Base-by-base conservation (phyloP, 2,888 invertebrate species). In the Tipula vernalis region DNA sequence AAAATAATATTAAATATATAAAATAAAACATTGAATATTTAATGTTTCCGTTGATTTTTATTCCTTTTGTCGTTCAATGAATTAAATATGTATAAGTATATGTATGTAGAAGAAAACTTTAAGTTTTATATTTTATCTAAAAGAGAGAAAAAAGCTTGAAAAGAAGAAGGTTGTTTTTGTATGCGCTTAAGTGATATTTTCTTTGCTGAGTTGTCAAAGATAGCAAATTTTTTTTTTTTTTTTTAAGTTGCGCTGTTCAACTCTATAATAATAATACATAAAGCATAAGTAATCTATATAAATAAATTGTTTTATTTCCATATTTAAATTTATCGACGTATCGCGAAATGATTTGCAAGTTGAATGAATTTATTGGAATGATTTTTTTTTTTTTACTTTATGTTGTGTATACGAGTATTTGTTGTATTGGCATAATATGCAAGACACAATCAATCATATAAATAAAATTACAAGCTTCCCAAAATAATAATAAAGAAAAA, bases 11-110 rank as follows among this genome's bases (percentile, higher is more conserved):
- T 51, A 51, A 51, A 71, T 28, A 71, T 57, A 57, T 57, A 57
- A 10, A 84, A 39, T 57, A 86, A 42, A 86, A 86, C 86, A 86
- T 86, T 86, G 86, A 86, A 86, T 86, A 86, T 51, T 86, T 86
- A 86, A 86, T 86, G 86, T 86, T 86, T 86, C 86, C 86, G 86
- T 86, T 86, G 85, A 85, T 85, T 85, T 85, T 85, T 85, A 85
- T 85, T 85, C 84, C 84, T 84, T 84, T 84, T 84, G 84, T 84
- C 84, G 84, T 84, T 18, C 84, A 39, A 84, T 84, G 84, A 39
- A 84, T 84, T 84, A 36, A 84, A 84, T 39, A 39, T 51, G 8
- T 71, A 71, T 28, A 71, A 15, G 36, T 8, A 39, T 28, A 71
- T 39, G 39, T 71, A 71, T 71, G 28, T 0, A 28, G 28, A 71